Percentiles rank a stretch among this genome's conserved stretches.
These are phyloP conservation scores for Ectemnius cavifrons DNA, from an alignment of 2,888 invertebrate genomes.

Conservation along the genomic window DNA sequence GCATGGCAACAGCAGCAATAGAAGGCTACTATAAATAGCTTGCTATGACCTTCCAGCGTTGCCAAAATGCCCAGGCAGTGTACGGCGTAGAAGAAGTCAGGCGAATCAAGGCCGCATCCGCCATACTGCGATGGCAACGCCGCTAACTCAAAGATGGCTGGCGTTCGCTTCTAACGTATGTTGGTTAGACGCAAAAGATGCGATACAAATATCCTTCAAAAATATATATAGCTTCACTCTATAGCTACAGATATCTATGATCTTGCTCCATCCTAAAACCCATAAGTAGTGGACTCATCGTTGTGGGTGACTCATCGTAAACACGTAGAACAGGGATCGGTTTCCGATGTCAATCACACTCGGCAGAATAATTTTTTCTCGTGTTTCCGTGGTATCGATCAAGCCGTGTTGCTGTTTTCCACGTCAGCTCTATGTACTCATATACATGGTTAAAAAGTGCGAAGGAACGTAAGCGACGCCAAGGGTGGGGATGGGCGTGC, in stretches of 20 bases:
- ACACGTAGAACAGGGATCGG: no score
- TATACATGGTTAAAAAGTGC: slow-evolving; percentile 52
- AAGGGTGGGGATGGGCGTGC: slow-evolving; percentile 70
- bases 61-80: slow-evolving; percentile 69
- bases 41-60: slow-evolving; percentile 65
- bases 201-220: no score
- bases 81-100: slow-evolving; percentile 41
- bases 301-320: no score
- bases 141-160: slow-evolving; percentile 44
- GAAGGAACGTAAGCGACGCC: slow-evolving; percentile 32
- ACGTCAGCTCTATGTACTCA: slow-evolving; percentile 50
- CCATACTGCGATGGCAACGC: slow-evolving; percentile 61
- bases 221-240: no score
- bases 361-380: not conserved
- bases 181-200: no score
- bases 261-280: no score
- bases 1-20: slow-evolving; percentile 74
- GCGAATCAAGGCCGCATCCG: slow-evolving; percentile 57
- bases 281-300: no score
- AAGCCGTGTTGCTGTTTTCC: slow-evolving; percentile 59
- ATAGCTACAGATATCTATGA: no score
- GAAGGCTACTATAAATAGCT: slow-evolving; percentile 72
- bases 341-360: no score
- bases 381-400: slow-evolving; percentile 62
- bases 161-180: slow-evolving; percentile 1